phyloP scores from a whole-genome alignment of 2,888 invertebrate species.

The Melipona bicolor region DNA sequence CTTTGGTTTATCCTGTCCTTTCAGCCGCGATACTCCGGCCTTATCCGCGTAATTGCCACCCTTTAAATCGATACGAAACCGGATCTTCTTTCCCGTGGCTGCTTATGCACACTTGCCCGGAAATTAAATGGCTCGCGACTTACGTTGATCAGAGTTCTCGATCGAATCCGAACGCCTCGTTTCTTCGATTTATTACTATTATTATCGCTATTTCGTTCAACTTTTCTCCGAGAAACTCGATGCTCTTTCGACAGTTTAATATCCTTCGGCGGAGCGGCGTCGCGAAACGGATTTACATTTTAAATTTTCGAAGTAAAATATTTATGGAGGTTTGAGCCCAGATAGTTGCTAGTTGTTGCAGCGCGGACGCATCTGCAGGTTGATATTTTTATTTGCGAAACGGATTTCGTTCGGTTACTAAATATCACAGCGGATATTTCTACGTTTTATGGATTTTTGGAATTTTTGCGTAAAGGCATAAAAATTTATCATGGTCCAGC shows the following conservation, averaged over 20 bases:
- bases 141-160: slow-evolving; percentile 15
- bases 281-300: not conserved
- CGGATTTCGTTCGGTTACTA: too few species aligned
- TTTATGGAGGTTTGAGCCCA: not conserved
- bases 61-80: slow-evolving; percentile 37
- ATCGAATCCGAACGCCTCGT: not conserved
- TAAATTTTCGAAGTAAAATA: not conserved
- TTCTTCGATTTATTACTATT: not conserved
- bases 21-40: slow-evolving; percentile 21
- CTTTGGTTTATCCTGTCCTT: slow-evolving; percentile 29
- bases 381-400: not conserved
- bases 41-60: slow-evolving; percentile 39
- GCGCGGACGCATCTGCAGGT: not conserved
- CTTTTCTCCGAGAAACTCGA: not conserved
- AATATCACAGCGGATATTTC: too few species aligned
- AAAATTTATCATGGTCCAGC: too few species aligned
- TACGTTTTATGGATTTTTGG: too few species aligned
- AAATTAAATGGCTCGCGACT: slow-evolving; percentile 48
- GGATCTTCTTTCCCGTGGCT: not conserved
- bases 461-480: too few species aligned
- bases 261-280: not conserved
- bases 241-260: not conserved
- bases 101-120: slow-evolving; percentile 34
- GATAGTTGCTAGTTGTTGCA: not conserved
- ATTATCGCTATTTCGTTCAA: not conserved